Evolutionary conservation across 2,113 vertebrate genomes (phyloP).

Genomic region (Crotalus viridis): DNA sequence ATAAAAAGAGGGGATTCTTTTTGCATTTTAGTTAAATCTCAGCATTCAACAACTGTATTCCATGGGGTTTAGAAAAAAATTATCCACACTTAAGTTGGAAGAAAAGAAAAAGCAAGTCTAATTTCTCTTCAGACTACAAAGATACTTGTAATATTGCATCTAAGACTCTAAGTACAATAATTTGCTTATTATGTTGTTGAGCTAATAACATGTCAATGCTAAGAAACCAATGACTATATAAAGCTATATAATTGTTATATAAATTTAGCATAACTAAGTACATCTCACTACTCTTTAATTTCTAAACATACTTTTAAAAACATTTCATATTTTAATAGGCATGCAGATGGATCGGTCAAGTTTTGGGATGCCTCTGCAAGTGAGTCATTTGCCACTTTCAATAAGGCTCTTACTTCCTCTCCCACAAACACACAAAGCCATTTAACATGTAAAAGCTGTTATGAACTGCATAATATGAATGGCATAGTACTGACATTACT

Average conservation of each 20-base stretch:
- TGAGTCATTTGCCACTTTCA: slow-evolving; percentile 67
- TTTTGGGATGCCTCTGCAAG: slow-evolving; percentile 99
- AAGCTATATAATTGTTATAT: neutral
- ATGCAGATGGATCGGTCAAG: slow-evolving; percentile 97
- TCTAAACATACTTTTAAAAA: slow-evolving; percentile 4
- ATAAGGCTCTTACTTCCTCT: neutral
- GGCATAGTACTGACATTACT: neutral
- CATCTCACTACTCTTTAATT: slow-evolving; percentile 14
- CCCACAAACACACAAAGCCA: neutral
- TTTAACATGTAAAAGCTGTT: slow-evolving; percentile 26
- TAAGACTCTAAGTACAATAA: neutral
- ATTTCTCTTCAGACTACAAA: neutral
- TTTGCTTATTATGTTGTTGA: neutral
- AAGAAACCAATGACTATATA: neutral
- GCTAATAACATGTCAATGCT: neutral
- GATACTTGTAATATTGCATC: neutral
- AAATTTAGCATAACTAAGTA: neutral
- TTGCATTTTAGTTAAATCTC: neutral
- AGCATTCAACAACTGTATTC: neutral
- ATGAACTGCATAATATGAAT: neutral
- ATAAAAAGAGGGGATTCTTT: neutral
- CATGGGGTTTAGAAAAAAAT: neutral
- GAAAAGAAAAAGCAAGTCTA: neutral
- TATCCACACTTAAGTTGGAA: neutral
- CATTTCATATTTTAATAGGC: slow-evolving; percentile 72